Percentiles rank a stretch among this genome's conserved stretches.
Conservation (phyloP, 37 sponge, comb jelly and placozoan species). For the Cliona cf. orientalis region DNA sequence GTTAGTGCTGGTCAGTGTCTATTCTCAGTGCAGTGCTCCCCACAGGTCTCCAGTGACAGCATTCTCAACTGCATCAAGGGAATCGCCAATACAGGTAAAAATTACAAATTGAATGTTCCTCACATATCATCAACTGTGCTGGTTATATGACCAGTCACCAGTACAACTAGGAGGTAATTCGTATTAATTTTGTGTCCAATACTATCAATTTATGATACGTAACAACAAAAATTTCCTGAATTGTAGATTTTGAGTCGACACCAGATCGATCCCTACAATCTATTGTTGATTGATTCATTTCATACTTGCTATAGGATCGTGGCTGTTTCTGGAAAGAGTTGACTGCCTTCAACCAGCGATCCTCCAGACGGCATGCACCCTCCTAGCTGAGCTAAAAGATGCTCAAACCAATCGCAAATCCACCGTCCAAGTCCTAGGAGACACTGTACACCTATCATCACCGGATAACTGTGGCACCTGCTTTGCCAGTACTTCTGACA, state of each 20-base stretch:
- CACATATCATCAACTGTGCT: too few relatives aligned
- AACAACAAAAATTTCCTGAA: too few relatives aligned
- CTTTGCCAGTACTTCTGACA: conserved; percentile 20
- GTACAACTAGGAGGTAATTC: too few relatives aligned
- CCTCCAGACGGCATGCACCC: conserved; percentile 25
- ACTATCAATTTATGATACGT: too few relatives aligned
- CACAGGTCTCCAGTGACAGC: neutral
- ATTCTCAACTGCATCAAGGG: conserved; percentile 47
- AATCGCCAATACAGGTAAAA: conserved; percentile 69
- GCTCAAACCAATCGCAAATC: conserved; percentile 5
- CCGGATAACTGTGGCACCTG: conserved; percentile 23
- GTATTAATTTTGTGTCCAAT: too few relatives aligned
- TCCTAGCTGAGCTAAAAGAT: conserved; percentile 21
- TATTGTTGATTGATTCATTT: neutral
- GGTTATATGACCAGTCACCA: too few relatives aligned
- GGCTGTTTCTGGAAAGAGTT: conserved; percentile 37
- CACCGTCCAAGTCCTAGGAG: conserved; percentile 22
- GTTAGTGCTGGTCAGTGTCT: conserved; percentile 33
- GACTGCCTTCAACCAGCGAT: conserved; percentile 34
- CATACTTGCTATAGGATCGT: conserved; percentile 30
- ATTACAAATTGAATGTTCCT: too few relatives aligned
- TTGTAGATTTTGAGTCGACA: too few relatives aligned
- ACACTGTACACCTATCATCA: conserved; percentile 2
- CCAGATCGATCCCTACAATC: too few relatives aligned
- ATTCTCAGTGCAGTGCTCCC: conserved; percentile 49